A percentile compares a stretch with the other conserved stretches of the same genome.
Evolutionary conservation across 2,113 vertebrate species (phyloP).

Genomic region (Manacus vitellinus): DNA sequence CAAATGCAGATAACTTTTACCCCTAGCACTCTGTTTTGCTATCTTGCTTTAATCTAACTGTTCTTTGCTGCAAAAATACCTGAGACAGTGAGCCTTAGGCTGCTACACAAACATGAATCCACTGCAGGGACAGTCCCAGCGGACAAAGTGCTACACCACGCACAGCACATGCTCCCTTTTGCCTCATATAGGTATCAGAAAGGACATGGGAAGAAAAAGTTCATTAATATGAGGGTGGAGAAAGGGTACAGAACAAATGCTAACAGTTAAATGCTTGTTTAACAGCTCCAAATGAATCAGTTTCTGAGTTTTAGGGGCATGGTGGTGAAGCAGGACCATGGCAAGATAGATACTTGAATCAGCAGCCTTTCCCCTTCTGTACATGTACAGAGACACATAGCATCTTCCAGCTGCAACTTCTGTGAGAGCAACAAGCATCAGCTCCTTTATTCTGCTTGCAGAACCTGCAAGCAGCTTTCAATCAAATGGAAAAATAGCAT

Average conservation of each 20-base stretch:
- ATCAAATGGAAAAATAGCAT: neutral
- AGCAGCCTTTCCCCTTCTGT: neutral
- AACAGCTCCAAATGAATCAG: neutral
- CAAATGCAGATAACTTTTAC: neutral
- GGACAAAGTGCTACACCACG: neutral
- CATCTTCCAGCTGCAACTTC: neutral
- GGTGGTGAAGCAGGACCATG: neutral
- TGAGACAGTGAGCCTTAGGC: neutral
- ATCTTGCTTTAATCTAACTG: neutral
- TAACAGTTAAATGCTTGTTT: neutral
- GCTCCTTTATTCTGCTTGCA: neutral
- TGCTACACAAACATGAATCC: neutral
- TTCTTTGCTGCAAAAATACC: neutral
- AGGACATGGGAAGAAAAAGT: neutral
- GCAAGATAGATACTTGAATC: neutral
- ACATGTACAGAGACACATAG: neutral
- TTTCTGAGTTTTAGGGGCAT: neutral
- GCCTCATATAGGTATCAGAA: neutral
- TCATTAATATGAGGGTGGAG: neutral
- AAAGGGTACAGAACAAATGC: neutral
- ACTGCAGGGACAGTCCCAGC: neutral
- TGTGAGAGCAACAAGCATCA: neutral
- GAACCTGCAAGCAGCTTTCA: neutral
- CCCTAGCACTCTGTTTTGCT: neutral
- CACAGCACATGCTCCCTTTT: neutral